These are phyloP conservation scores for Mareca penelope DNA, from an alignment of 2,797 vertebrate species.

Conservation along the genomic window DNA sequence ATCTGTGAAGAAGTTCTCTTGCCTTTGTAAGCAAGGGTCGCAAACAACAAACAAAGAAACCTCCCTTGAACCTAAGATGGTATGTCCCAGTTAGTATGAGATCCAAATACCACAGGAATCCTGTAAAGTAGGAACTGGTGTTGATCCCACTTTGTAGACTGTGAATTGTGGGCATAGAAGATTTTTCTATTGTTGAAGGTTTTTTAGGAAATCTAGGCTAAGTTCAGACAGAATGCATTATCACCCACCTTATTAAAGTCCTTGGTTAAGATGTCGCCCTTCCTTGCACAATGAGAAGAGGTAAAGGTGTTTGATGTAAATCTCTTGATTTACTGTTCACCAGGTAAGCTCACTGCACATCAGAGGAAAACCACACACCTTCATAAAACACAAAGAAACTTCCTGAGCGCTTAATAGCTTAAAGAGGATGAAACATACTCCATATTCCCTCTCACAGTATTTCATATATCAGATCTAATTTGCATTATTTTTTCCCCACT, in stretches of 20 bases:
- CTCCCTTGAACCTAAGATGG: fast-evolving
- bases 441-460: neutral
- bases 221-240: neutral
- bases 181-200: neutral
- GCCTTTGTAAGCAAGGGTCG: neutral
- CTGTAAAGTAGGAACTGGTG: neutral
- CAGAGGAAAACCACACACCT: neutral
- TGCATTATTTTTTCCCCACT: neutral
- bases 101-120: neutral
- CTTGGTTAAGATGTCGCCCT: neutral
- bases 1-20: neutral
- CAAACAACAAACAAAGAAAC: neutral
- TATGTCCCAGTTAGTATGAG: neutral
- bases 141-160: neutral
- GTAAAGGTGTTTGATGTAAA: neutral
- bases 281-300: neutral
- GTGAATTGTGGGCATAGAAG: neutral
- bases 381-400: neutral
- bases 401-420: neutral
- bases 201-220: neutral
- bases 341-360: neutral
- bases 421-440: neutral
- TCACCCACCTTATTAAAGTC: neutral
- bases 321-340: neutral
- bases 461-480: neutral